A percentile compares a stretch with the other conserved stretches of the same genome.
Conservation (phyloP, 2,113 vertebrate species). For the Lophochroa leadbeateri region DNA sequence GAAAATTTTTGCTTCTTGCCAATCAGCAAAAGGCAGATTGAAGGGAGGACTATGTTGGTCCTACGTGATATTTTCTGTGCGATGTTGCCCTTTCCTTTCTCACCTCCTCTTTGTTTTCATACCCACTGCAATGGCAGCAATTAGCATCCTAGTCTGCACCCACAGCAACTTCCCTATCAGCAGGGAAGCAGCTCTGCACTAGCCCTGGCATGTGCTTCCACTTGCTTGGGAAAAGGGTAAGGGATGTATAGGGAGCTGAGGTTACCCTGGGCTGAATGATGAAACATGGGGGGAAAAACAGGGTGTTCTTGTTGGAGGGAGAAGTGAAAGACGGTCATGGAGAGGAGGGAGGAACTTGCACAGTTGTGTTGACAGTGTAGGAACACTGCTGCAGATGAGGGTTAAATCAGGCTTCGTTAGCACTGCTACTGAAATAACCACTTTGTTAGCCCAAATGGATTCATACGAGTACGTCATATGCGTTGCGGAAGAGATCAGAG, state of each 20-base stretch:
- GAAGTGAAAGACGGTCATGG: not conserved
- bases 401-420: not conserved
- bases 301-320: not conserved
- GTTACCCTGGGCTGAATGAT: not conserved
- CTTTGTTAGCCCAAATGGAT: not conserved
- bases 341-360: not conserved
- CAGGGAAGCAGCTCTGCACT: not conserved
- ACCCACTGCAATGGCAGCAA: not conserved
- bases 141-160: not conserved
- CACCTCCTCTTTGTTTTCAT: not conserved
- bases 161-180: not conserved
- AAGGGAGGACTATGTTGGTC: not conserved
- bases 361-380: not conserved
- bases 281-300: not conserved
- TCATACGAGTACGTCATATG: rapidly evolving
- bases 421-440: not conserved
- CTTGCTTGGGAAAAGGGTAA: not conserved
- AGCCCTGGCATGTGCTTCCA: not conserved
- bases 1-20: not conserved
- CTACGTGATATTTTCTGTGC: not conserved
- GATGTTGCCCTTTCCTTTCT: not conserved
- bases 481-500: not conserved
- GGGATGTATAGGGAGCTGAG: not conserved
- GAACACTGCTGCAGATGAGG: not conserved
- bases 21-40: not conserved